These are phyloP conservation scores for Proteles cristata DNA, from an alignment of 2,113 vertebrate genomes.

Conservation along the genomic window DNA sequence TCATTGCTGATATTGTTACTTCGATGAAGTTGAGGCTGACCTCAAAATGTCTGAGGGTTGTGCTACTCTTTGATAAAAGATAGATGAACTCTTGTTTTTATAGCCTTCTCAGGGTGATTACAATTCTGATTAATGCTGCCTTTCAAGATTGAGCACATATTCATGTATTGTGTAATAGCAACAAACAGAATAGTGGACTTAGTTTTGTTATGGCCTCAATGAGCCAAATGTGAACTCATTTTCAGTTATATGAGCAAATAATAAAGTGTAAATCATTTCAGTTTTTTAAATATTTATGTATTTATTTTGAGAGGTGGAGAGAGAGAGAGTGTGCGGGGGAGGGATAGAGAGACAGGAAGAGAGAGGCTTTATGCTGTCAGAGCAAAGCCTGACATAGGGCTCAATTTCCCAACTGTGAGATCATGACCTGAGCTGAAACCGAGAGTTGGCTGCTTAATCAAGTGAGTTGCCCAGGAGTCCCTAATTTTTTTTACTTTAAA, in stretches of 20 bases:
- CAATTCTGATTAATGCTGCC: conserved; percentile 36
- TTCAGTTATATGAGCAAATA: not conserved
- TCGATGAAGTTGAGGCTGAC: not conserved
- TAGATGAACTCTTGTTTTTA: conserved; percentile 47
- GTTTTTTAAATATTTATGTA: not conserved
- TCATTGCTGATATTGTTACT: conserved; percentile 41
- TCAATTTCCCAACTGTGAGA: no score
- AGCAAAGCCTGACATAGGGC: no score
- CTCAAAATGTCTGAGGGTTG: not conserved
- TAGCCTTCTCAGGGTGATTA: conserved; percentile 19
- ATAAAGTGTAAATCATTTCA: not conserved
- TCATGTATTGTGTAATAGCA: conserved; percentile 53
- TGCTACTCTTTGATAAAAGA: not conserved
- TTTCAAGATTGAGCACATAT: conserved; percentile 21
- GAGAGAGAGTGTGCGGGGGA: no score
- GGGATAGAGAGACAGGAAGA: no score
- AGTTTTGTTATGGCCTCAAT: not conserved
- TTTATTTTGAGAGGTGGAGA: no score
- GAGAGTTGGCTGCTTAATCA: no score
- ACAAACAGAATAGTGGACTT: not conserved
- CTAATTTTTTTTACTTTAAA: not conserved
- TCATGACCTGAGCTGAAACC: no score
- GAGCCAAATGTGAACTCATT: not conserved
- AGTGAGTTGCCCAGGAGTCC: no score
- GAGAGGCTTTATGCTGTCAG: no score